Conservation (phyloP, 2,888 invertebrate genomes). For the Abrostola tripartita region DNA sequence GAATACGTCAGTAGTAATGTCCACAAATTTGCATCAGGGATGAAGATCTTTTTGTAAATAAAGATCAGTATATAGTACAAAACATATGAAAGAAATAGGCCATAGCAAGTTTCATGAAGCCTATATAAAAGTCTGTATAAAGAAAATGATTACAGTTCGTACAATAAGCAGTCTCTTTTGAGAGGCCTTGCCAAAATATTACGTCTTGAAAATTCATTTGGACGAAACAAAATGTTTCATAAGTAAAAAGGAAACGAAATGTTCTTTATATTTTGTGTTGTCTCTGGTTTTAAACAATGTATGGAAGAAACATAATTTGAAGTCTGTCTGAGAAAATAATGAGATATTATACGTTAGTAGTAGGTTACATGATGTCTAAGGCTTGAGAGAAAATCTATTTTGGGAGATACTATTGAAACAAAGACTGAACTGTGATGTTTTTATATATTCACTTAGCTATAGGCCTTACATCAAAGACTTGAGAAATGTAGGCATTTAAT, state of each 20-base stretch:
- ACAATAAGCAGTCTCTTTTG: constrained; percentile 13
- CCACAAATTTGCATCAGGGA: background rate
- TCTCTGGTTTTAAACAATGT: constrained; percentile 19
- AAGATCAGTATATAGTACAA: constrained; percentile 6
- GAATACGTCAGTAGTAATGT: background rate
- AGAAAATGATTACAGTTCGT: constrained; percentile 17
- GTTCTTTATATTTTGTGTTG: constrained; percentile 18
- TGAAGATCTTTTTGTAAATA: constrained; percentile 7
- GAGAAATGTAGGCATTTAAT: no score
- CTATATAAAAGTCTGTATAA: constrained; percentile 17
- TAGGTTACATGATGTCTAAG: background rate
- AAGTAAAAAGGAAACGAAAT: constrained; percentile 25
- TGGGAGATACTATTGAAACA: background rate
- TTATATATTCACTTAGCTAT: no score
- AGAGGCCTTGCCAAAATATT: constrained; percentile 24
- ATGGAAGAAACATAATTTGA: background rate
- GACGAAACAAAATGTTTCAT: constrained; percentile 15
- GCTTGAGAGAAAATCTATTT: background rate
- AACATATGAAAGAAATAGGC: constrained; percentile 10
- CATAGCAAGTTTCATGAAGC: constrained; percentile 8
- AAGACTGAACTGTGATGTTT: no score
- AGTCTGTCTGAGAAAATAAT: background rate
- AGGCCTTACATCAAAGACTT: no score
- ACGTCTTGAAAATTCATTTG: constrained; percentile 21
- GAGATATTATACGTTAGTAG: background rate